Evolutionary conservation across 2,888 invertebrate genomes (phyloP), one percentile per base, ranked within the genome.

Genomic region (Megastigmus dorsalis): DNA sequence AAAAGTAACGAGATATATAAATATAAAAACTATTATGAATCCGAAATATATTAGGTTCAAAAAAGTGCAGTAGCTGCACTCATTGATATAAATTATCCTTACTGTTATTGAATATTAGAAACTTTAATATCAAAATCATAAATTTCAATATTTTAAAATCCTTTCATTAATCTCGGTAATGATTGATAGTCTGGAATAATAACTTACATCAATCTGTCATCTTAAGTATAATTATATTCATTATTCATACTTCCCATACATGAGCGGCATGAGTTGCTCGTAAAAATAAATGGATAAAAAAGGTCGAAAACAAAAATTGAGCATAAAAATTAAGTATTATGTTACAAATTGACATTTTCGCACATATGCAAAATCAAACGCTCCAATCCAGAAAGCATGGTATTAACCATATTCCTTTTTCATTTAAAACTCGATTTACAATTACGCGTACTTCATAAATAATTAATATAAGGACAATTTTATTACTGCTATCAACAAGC

Each of bases 81-180:
- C n/a, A n/a, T n/a, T n/a, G n/a, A n/a, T n/a, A 52, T 33, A 33
- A 54, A 33, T 33, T 2, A 57, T n/a, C 33, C 26, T 36, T 69
- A 69, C 60, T 50, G 45, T 69, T 60, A 69, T 52, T 69, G 18
- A 52, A 69, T 43, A 28, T 38, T 0, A 20, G 48, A 30, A 62
- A 43, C 45, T n/a, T n/a, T 28, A 52, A 69, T 43, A 28, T 38
- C 0, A 20, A 62, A 30, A 62, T 55, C 45, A 9, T n/a, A n/a
- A 18, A 13, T 57, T 20, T 52, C 26, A 33, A 54, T 55, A 28
- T 55, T 23, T 36, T 48, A 48, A 57, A 48, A 5, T 10, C 18
- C 10, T 41, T 43, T 41, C 52, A 66, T 66, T 50, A 72, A 72
- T 72, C 72, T 52, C 57, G 7, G 33, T n/a, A 57, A 66, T 74